Percentiles rank a stretch among this genome's conserved stretches.
phyloP scores from a whole-genome alignment of 2,888 invertebrate species.

The Lasioglossum oenotherae region DNA sequence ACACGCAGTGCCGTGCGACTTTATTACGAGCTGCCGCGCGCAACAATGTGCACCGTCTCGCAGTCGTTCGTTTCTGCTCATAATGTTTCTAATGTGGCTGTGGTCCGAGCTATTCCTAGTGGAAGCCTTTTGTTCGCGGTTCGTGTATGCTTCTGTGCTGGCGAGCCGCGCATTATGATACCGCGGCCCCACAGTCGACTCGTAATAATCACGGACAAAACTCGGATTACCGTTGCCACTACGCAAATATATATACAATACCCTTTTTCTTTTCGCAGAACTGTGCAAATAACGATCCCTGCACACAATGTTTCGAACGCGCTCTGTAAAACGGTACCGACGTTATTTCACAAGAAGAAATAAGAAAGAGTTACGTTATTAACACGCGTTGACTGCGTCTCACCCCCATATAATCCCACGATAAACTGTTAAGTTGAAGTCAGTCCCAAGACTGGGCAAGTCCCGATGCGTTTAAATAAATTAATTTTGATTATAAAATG shows the following conservation, averaged over 20 bases:
- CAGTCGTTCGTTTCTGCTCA: slow-evolving; percentile 64
- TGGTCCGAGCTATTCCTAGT: slow-evolving; percentile 59
- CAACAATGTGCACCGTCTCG: slow-evolving; percentile 49
- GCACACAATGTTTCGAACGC: neutral
- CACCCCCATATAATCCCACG: too few species aligned
- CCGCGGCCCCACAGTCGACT: slow-evolving; percentile 18
- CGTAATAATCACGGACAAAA: slow-evolving; percentile 58
- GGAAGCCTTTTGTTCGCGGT: slow-evolving; percentile 63
- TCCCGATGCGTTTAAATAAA: too few species aligned
- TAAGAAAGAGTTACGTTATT: neutral
- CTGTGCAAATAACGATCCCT: neutral
- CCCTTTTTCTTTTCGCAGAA: neutral
- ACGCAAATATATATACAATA: neutral
- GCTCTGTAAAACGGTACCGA: neutral
- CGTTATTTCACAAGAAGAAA: neutral
- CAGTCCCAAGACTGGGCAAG: too few species aligned
- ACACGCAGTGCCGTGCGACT: slow-evolving; percentile 39
- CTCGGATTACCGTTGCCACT: slow-evolving; percentile 22
- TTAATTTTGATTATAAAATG: too few species aligned
- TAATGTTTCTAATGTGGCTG: slow-evolving; percentile 68
- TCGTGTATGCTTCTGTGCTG: slow-evolving; percentile 48
- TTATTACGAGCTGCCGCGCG: slow-evolving; percentile 60
- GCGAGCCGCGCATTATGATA: slow-evolving; percentile 52
- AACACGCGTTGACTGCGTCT: too few species aligned
- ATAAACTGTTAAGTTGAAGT: too few species aligned